Base-by-base conservation (phyloP, 1,140 invertebrate species). In the Zaprionus ornatus region DNA sequence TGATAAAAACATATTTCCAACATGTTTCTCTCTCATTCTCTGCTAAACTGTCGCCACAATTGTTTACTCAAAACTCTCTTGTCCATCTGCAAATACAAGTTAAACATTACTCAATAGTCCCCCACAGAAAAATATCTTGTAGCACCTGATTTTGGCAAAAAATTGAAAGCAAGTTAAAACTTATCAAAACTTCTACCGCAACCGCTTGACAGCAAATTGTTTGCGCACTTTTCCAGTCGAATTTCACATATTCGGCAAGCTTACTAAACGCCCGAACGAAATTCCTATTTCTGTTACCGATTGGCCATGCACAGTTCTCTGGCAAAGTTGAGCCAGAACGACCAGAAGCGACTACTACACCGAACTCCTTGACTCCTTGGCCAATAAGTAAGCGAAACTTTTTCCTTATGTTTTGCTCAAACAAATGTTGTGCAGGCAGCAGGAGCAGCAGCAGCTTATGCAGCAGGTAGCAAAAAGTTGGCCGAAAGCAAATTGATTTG, bases 381-480 rank as follows among this genome's bases (percentile, higher is more conserved):
- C 76, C 83, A 82, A 82, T 87, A 86, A 82, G 83, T 86, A 88
- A 87, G 77, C 73, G 73, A 72, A 86, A 86, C 69, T 87, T 87
- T 79, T 75, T 77, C 60, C 79, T 77, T 81, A 86, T 85, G 79
- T 77, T 82, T 79, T 86, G 72, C 50, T 61, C 83, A 87, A 87
- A 80, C 83, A 87, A 86, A 82, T 86, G 35, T 12, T 37, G 61
- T 72, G 75, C 76, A 68, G 56, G 40, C 63, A 75, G 74, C n/a
- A n/a, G n/a, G n/a, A n/a, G 77, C 67, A 45, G 65, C n/a, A n/a
- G n/a, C n/a, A n/a, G n/a, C n/a, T n/a, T n/a, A n/a, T n/a, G n/a
- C n/a, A n/a, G 64, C 67, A 79, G 76, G 75, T 79, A 77, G 74
- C 84, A 75, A 83, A 87, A 83, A 84, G 69, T 82, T 75, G 52